phyloP scores from a whole-genome alignment of 35 echinoderm and acorn worm species.

The Apostichopus parvimensis region DNA sequence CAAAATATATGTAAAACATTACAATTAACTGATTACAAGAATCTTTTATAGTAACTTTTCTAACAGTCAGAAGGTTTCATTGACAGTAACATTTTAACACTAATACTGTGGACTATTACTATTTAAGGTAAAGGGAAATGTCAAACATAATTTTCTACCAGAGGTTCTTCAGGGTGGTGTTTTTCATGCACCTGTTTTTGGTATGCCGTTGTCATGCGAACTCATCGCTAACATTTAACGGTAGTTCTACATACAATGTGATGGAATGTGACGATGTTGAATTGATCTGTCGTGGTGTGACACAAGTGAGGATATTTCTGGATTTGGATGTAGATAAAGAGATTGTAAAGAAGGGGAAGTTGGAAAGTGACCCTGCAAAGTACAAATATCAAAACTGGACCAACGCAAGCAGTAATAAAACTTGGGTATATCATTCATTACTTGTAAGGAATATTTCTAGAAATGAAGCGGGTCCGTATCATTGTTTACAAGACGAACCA shows the following conservation, averaged over 20 bases:
- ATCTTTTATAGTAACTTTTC: no score
- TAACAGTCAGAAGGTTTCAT: no score
- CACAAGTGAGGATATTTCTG: not conserved
- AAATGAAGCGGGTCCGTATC: not conserved
- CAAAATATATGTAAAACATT: no score
- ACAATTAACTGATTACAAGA: no score
- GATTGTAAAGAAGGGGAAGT: not conserved
- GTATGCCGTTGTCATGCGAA: not conserved
- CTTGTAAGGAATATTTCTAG: not conserved
- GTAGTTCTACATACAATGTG: not conserved
- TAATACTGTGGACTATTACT: no score
- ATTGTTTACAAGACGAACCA: not conserved
- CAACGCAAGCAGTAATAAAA: not conserved
- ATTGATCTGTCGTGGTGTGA: not conserved
- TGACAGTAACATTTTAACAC: no score
- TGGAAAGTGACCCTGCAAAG: not conserved
- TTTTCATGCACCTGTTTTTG: not conserved
- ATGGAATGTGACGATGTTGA: not conserved
- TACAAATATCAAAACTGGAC: not conserved
- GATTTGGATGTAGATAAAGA: not conserved
- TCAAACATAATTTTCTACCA: no score
- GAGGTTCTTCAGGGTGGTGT: no score
- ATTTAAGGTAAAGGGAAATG: no score
- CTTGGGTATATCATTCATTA: not conserved
- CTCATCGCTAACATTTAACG: not conserved